Percentiles rank a stretch among this genome's conserved stretches.
These are phyloP conservation scores for Patella vulgata DNA, from an alignment of 1,140 invertebrate species.

Conservation along the genomic window DNA sequence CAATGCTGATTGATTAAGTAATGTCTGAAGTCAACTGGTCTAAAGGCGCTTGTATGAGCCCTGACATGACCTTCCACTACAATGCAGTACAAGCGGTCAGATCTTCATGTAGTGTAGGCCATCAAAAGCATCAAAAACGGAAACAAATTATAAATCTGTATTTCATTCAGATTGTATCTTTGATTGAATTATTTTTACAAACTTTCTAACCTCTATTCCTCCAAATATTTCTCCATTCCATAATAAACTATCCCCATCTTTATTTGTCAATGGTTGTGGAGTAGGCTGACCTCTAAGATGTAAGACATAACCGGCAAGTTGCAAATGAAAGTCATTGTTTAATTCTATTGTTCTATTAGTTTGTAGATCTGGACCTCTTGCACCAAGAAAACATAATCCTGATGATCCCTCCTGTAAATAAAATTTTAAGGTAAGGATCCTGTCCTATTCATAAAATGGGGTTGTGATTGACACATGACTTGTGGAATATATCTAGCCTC, in stretches of 20 bases:
- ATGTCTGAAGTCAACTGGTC: too few species aligned
- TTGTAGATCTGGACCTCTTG: neutral
- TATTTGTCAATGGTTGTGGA: conserved; percentile 73
- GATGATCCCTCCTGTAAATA: neutral
- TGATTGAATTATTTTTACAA: too few species aligned
- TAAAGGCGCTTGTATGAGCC: neutral
- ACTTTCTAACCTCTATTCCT: conserved; percentile 60
- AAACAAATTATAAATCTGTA: too few species aligned
- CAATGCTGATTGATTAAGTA: too few species aligned
- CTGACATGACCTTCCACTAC: too few species aligned
- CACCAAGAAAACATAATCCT: neutral
- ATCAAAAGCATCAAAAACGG: too few species aligned
- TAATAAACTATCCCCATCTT: conserved; percentile 72
- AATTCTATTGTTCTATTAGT: neutral
- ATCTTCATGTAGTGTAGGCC: too few species aligned
- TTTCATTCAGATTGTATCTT: too few species aligned
- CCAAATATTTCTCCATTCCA: conserved; percentile 88
- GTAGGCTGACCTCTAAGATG: conserved; percentile 76
- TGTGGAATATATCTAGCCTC: too few species aligned
- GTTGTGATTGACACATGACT: neutral
- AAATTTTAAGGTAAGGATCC: too few species aligned
- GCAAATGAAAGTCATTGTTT: neutral
- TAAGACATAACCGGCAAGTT: conserved; percentile 70
- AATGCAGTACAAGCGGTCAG: too few species aligned
- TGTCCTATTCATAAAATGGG: neutral